These are phyloP conservation scores for Haliclystus octoradiatus DNA, from an alignment of 30 jellyfish, hydroid and myxozoan genomes.

Conservation along the genomic window DNA sequence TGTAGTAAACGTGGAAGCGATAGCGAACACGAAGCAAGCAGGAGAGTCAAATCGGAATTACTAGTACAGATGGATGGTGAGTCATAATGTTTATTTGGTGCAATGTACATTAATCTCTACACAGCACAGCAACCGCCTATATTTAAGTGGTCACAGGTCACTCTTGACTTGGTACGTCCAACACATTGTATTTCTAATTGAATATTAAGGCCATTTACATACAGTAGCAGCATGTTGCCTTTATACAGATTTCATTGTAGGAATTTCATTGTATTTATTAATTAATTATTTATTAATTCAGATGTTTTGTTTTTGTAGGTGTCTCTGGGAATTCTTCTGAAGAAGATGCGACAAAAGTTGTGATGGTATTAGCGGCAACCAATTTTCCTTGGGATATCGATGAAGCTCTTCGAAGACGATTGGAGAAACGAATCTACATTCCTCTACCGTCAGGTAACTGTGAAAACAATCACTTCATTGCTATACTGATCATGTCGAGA, in stretches of 20 bases:
- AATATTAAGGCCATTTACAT: too few species aligned
- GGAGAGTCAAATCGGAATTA: slow-evolving; percentile 93
- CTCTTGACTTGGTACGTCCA: too few species aligned
- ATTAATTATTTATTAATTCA: background rate
- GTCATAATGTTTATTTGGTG: too few species aligned
- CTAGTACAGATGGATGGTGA: slow-evolving; percentile 95
- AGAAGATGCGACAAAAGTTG: slow-evolving; percentile 73
- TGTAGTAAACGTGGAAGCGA: slow-evolving; percentile 88
- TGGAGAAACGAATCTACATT: slow-evolving; percentile 91
- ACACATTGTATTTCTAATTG: too few species aligned
- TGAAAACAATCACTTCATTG: too few species aligned
- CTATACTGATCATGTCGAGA: too few species aligned
- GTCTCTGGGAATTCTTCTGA: slow-evolving; percentile 83
- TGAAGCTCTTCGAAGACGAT: slow-evolving; percentile 90
- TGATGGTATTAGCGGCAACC: slow-evolving; percentile 95
- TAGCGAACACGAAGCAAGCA: slow-evolving; percentile 95
- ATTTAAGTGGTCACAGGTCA: too few species aligned
- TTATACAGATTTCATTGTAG: background rate
- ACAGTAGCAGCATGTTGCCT: too few species aligned
- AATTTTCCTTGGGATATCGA: slow-evolving; percentile 98
- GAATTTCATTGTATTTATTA: background rate
- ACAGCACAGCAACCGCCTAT: too few species aligned
- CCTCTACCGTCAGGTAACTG: slow-evolving; percentile 89
- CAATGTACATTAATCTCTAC: too few species aligned
- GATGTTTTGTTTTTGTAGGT: slow-evolving; percentile 22